A percentile compares a stretch with the other conserved stretches of the same genome.
Conservation (phyloP, 2,113 vertebrate species). For the Cervus canadensis region DNA sequence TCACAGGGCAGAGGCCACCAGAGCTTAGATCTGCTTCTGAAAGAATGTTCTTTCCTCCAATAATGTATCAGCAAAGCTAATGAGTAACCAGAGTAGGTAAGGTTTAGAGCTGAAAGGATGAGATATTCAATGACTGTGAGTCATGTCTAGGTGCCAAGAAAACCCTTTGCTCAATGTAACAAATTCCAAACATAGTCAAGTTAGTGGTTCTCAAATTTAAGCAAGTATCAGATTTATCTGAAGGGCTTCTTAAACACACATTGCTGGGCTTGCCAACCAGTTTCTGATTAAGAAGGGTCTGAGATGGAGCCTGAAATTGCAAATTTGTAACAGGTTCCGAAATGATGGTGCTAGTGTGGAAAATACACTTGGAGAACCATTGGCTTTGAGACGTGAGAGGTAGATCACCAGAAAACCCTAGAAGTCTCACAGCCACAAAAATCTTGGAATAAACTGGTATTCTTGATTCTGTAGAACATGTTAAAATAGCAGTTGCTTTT, state of each 20-base stretch:
- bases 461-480: background rate
- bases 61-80: background rate
- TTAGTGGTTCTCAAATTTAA: background rate
- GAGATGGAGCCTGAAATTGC: background rate
- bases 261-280: background rate
- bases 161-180: background rate
- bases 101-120: background rate
- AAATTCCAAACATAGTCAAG: background rate
- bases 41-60: background rate
- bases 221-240: background rate
- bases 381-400: background rate
- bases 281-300: background rate
- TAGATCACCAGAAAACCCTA: background rate
- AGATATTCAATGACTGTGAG: background rate
- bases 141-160: background rate
- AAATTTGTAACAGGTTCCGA: background rate
- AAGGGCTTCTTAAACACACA: background rate
- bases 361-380: background rate
- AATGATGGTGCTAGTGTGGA: background rate
- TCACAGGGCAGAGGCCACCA: background rate
- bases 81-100: background rate
- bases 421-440: background rate
- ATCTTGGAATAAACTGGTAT: background rate
- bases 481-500: background rate
- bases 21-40: background rate